Base-by-base conservation (phyloP, 2,113 vertebrate species). In the Abramis brama region DNA sequence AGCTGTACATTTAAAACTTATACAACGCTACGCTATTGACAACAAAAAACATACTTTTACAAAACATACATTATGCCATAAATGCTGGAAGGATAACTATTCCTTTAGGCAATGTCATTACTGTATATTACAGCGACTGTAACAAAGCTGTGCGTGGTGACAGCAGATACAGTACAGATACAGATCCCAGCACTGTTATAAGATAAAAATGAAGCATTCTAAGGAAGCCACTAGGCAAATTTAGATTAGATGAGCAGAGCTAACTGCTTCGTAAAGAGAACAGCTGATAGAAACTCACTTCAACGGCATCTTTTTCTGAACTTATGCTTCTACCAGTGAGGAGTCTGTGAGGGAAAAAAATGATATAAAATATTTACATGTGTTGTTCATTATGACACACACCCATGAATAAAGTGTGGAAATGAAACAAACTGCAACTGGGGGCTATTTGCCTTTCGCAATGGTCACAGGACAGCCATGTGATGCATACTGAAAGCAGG, bases 301-400 rank as follows among this genome's bases (percentile, higher is more conserved):
- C 93, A 60, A 98, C 11, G 1, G 98, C 98, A 33, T 99, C 98
- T 83, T 96, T 93, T 88, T 97, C 95, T 3, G 95, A 96, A 60
- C 79, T 93, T 89, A 99, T 99, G 90, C 97, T 98, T 81, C 90
- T 96, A 71, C 97, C 97, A 0, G 95, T 99, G 86, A 99, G 94
- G 19, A 99, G 91, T 90, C 98, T 99, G 81, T 27, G 85, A 79
- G 60, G 86, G 23, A n/a, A 60, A 82, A 36, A 17, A 25, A 57
- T 9, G 0, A 21, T 9, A 12, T 75, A 0, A 89, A 9, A 79
- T 13, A 64, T 50, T 75, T 25, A 50, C 57, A 39, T 78, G 21
- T 62, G n/a, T 21, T 11, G 6, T 9, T 45, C 4, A 1, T 11
- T 23, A 80, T 10, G 70, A 45, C 13, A 8, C 19, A 57, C 19